phyloP scores from a whole-genome alignment of 2,797 vertebrate species.

The Tapera naevia region DNA sequence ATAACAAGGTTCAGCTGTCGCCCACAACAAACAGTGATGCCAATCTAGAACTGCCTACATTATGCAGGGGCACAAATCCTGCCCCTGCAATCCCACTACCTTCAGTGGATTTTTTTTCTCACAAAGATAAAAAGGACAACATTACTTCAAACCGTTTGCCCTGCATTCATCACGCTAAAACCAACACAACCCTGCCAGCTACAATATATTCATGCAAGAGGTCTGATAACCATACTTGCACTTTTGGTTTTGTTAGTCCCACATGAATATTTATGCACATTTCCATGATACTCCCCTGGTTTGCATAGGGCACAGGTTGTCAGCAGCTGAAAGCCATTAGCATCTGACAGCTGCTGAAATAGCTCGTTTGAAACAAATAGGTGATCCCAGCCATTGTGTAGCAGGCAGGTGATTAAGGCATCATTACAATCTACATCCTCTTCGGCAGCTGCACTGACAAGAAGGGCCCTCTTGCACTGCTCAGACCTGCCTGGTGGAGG shows the following conservation, averaged over 20 bases:
- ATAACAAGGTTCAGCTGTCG: background rate
- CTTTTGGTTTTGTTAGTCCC: background rate
- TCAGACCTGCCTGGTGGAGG: background rate
- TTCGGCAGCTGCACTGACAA: background rate
- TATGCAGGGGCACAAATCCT: background rate
- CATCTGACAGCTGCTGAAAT: conserved; percentile 37
- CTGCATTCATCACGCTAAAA: background rate
- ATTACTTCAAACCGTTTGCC: background rate
- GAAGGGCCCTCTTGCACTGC: background rate
- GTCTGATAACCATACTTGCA: background rate
- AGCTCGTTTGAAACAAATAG: background rate
- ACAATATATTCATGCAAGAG: background rate
- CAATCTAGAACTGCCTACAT: fast-evolving
- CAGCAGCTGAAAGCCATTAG: conserved; percentile 45
- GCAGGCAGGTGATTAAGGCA: conserved; percentile 6
- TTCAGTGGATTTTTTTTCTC: background rate
- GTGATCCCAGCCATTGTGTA: background rate
- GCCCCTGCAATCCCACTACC: background rate
- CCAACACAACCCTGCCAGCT: background rate
- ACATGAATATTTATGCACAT: conserved; percentile 43
- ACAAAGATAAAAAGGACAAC: background rate
- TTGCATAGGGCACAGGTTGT: conserved; percentile 47
- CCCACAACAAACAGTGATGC: fast-evolving
- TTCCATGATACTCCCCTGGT: background rate
- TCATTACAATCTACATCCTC: background rate